These are phyloP conservation scores for Halichoerus grypus DNA, from an alignment of 2,113 vertebrate species.

Conservation along the genomic window DNA sequence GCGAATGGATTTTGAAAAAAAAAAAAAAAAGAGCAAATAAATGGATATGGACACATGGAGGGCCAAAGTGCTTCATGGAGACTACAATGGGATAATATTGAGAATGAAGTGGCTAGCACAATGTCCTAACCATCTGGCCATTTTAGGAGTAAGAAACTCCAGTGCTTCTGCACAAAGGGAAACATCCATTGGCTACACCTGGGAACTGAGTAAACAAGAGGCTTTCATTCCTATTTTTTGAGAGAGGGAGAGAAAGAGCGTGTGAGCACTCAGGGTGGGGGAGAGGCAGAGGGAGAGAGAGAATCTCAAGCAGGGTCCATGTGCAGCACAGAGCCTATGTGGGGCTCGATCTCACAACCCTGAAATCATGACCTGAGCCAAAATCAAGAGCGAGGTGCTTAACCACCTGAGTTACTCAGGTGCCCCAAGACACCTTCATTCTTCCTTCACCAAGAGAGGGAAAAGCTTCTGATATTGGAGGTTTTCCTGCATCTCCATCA, in stretches of 20 bases:
- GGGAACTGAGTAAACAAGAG: neutral
- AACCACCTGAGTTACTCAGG: too few species aligned
- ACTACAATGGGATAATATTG: neutral
- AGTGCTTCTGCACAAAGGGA: neutral
- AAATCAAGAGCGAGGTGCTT: too few species aligned
- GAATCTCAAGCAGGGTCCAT: neutral
- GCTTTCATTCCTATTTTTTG: neutral
- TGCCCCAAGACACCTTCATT: too few species aligned
- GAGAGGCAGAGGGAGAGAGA: neutral
- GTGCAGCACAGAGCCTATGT: neutral
- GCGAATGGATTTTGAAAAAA: neutral
- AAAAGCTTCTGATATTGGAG: too few species aligned
- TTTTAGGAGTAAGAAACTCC: neutral
- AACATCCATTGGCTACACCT: neutral
- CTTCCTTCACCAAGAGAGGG: too few species aligned
- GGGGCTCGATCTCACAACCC: too few species aligned
- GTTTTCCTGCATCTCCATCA: neutral
- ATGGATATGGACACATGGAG: neutral
- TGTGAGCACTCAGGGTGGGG: neutral
- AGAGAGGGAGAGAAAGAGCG: neutral
- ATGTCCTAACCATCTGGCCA: neutral
- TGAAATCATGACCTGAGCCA: too few species aligned
- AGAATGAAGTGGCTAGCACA: neutral
- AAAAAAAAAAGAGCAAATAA: neutral
- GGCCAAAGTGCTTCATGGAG: neutral